These are phyloP conservation scores for Chitala chitala DNA, from an alignment of 2,113 vertebrate genomes.

Conservation along the genomic window DNA sequence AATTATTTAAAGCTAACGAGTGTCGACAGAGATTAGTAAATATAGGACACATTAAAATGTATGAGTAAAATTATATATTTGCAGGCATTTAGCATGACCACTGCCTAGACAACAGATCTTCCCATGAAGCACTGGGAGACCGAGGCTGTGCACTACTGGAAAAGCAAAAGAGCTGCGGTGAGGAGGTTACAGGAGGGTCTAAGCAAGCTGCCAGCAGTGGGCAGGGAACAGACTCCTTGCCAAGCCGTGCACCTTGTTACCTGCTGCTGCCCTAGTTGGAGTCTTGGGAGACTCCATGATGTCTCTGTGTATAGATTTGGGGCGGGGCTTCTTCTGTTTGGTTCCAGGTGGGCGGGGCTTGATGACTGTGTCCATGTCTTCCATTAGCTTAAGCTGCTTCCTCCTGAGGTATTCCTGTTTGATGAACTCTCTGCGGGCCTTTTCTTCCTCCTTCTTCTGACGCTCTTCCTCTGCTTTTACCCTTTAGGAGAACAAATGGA, in stretches of 20 bases:
- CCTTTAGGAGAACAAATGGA: slow-evolving; percentile 49
- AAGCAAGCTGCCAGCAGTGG: slow-evolving; percentile 49
- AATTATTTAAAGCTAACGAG: neutral
- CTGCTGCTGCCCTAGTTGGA: slow-evolving; percentile 81
- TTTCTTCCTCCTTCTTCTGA: slow-evolving; percentile 88
- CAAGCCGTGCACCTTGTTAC: slow-evolving; percentile 59
- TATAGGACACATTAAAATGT: neutral
- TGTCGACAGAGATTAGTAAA: neutral
- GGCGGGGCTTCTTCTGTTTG: slow-evolving; percentile 81
- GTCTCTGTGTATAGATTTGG: slow-evolving; percentile 90
- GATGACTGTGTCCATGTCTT: slow-evolving; percentile 89
- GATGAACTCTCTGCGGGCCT: slow-evolving; percentile 85
- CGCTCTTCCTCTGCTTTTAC: slow-evolving; percentile 93
- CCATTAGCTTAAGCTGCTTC: slow-evolving; percentile 94
- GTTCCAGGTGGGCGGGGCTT: slow-evolving; percentile 69
- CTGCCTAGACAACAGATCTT: neutral
- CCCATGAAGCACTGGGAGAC: neutral
- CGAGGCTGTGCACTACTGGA: neutral
- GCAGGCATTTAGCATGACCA: neutral
- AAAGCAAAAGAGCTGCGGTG: slow-evolving; percentile 21
- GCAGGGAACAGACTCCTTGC: slow-evolving; percentile 51
- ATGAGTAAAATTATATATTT: neutral
- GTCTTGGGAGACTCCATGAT: slow-evolving; percentile 83
- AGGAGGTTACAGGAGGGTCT: slow-evolving; percentile 43
- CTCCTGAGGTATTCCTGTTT: slow-evolving; percentile 92